phyloP scores from a whole-genome alignment of 2,113 vertebrate species.

The Eurypyga helias region DNA sequence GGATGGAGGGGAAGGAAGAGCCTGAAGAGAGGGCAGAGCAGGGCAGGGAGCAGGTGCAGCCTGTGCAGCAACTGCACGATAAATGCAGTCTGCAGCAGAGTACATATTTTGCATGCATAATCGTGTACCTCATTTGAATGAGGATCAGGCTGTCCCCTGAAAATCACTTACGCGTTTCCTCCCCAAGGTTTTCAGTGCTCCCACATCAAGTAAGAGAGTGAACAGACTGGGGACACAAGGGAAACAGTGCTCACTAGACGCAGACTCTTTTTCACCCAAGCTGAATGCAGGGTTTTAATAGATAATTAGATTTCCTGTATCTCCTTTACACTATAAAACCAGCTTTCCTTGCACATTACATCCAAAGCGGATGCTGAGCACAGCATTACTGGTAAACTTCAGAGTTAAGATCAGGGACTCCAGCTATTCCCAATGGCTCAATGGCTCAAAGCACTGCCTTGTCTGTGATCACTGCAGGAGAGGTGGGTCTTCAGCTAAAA shows the following conservation, averaged over 20 bases:
- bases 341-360: not conserved
- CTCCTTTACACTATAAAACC: not conserved
- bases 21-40: not conserved
- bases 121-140: not conserved
- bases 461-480: not conserved
- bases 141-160: not conserved
- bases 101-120: not conserved
- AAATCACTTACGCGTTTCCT: not conserved
- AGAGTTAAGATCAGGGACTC: not conserved
- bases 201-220: not conserved
- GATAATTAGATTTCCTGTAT: not conserved
- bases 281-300: not conserved
- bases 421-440: not conserved
- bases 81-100: constrained; percentile 12
- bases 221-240: not conserved
- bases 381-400: not conserved
- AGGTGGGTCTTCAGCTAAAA: not conserved
- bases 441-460: not conserved
- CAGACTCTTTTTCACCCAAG: not conserved
- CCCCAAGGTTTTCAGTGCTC: not conserved
- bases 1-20: not conserved
- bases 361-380: not conserved
- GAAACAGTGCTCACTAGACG: not conserved
- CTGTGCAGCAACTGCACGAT: not conserved
- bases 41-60: constrained; percentile 50